Conservation (phyloP, 2,797 vertebrate species). For the Neopelma chrysocephalum region DNA sequence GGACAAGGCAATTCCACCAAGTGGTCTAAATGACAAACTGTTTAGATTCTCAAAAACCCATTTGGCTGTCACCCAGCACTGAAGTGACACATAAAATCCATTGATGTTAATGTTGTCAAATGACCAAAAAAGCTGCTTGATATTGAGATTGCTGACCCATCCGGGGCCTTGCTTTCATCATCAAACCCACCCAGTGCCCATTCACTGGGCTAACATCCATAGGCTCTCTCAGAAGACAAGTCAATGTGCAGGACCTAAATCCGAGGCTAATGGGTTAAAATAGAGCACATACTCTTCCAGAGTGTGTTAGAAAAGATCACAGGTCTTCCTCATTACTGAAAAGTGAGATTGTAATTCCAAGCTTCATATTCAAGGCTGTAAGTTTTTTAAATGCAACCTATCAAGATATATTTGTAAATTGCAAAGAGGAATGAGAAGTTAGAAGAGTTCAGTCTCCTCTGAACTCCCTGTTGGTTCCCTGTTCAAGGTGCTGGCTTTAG, state of each 20-base stretch:
- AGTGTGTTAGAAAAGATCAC: background rate
- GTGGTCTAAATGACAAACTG: background rate
- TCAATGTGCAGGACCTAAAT: background rate
- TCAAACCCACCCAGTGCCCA: background rate
- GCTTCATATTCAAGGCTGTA: background rate
- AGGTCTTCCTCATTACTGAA: background rate
- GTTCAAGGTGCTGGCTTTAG: background rate
- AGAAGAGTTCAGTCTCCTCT: background rate
- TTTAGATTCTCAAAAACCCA: background rate
- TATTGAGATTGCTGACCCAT: background rate
- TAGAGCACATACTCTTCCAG: background rate
- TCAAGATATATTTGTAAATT: background rate
- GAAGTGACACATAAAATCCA: background rate
- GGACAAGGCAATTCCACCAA: background rate
- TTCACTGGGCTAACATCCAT: background rate
- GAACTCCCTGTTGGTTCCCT: background rate
- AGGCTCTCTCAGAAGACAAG: background rate
- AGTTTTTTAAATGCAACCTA: background rate
- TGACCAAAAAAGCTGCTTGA: background rate
- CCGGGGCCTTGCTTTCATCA: background rate
- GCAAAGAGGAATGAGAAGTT: background rate
- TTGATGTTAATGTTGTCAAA: background rate
- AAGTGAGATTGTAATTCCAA: background rate
- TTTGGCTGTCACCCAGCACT: background rate
- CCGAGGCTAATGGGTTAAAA: background rate